Base-by-base conservation (phyloP, 1,140 invertebrate genomes). In the Streblospio benedicti region DNA sequence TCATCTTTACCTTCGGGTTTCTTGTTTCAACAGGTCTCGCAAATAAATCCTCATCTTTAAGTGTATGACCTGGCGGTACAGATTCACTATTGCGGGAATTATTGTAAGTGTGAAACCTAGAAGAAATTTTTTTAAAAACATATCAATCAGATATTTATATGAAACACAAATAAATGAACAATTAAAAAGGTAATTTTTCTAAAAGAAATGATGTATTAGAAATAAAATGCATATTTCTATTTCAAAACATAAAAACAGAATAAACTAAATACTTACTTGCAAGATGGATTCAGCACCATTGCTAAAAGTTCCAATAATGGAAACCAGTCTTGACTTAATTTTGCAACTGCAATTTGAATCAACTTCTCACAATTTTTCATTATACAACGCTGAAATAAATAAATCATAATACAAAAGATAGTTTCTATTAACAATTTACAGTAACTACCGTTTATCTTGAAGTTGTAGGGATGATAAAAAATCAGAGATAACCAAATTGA, bases 51-150 rank as follows among this genome's bases (percentile, higher is more conserved):
- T 86, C 84, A 68, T 89, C 85, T 49, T 81, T 74, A 59, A 85
- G 50, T 68, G 82, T 83, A 23, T 80, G 80, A 41, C 81, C 82
- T 35, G 81, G 76, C 38, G 83, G 82, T 58, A 89, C 85, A 45
- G 87, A 86, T 76, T 94, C 91, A 59, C 88, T 89, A 43, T 84
- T 84, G 67, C 89, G 83, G 55, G 85, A 83, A 49, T 86, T 86
- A 81, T 95, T 96, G 74, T 91, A 94, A 44, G 88, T 88, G 78
- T 96, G 93, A 83, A 96, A 96, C 82, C 87, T 90, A 64, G 53
- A 80, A 79, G 2, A 27, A 43, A 58, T 18, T 31, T 49, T 12
- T 9, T 38, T 9, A 9, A 38, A 38, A 38, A 9, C n/a, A 9
- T 23, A 49, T 9, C 12, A 9, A 9, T 25, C 6, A 9, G 12